A percentile compares a stretch with the other conserved stretches of the same genome.
Conservation (phyloP, 2,888 invertebrate genomes). For the Erebia aethiops region DNA sequence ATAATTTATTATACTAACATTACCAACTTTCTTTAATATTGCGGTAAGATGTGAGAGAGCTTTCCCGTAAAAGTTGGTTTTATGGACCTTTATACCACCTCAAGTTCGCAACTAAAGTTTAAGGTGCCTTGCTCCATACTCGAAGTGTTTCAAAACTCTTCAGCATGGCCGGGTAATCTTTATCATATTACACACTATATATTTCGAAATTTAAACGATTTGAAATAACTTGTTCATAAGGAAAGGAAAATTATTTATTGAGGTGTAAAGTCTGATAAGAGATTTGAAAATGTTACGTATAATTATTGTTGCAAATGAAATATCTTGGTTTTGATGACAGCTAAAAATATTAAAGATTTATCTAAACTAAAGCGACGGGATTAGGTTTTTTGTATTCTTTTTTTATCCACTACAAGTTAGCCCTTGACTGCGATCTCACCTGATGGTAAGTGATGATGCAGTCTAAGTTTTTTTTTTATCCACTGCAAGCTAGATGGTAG, state of each 20-base stretch:
- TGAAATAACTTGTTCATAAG: neutral
- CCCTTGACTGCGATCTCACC: no score
- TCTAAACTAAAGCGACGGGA: no score
- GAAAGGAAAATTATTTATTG: neutral
- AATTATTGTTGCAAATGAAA: no score
- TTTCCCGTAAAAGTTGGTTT: conserved; percentile 17
- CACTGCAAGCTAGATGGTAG: no score
- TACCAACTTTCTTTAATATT: conserved; percentile 2
- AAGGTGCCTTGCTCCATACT: conserved; percentile 26
- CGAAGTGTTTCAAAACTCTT: conserved; percentile 22
- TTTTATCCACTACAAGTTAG: no score
- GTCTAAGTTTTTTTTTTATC: no score
- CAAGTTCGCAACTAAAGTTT: conserved; percentile 29
- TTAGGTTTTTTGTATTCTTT: no score
- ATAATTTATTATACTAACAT: neutral
- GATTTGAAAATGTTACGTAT: no score
- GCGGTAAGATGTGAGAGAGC: conserved; percentile 11
- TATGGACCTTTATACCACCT: conserved; percentile 14
- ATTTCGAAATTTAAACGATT: conserved; percentile 5
- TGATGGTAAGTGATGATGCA: no score
- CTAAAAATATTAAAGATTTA: no score
- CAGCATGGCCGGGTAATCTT: conserved; percentile 30
- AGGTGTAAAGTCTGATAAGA: no score
- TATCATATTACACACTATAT: conserved; percentile 16
- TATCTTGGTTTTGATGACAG: no score